Base-by-base conservation (phyloP, 2,888 invertebrate genomes). In the Hydroisotoma schaefferi region DNA sequence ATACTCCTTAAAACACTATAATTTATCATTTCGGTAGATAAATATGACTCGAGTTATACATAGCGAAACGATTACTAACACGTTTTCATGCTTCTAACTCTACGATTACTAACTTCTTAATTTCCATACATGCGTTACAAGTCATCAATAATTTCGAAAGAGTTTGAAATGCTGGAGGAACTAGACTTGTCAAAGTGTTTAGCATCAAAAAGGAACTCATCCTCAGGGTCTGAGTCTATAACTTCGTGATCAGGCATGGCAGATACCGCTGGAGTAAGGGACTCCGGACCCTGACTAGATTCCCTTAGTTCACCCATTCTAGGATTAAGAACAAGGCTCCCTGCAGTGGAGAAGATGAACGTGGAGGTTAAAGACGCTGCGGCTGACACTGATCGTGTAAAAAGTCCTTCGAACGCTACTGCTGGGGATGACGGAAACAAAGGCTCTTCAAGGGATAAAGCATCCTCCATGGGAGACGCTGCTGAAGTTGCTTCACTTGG, bases 191-290 rank as follows among this genome's bases (percentile, higher is more conserved):
- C 67, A 55, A 70, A 70, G 37, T 70, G 69, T 49, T 70, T 68
- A 22, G 70, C 55, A 52, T 70, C 70, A 52, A 70, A 70, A 2
- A 69, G 51, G 53, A 70, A 70, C 38, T 70, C 70, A 27, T 70
- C 70, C 22, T 70, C 70, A 2, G 70, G 63, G 27, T 63, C 63
- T 2, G 62, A 59, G 26, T 65, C 65, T 10, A 23, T 44, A 27
- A 54, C 51, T 5, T 63, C 62, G 29, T 65, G 64, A 28, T 62
- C 60, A 43, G 70, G 69, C 56, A 67, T 62, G 6, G 61, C 51
- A 18, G 59, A 20, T 26, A 57, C 33, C 23, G 46, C 59, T 0
- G 64, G 67, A 12, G 65, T 67, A 0, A 70, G 54, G 46, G 68
- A 67, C 37, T 70, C 68, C 5, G 69, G 69, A 28, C 58, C 65